Evolutionary conservation across 2,113 vertebrate species (phyloP).

Genomic region (Monopterus albus): DNA sequence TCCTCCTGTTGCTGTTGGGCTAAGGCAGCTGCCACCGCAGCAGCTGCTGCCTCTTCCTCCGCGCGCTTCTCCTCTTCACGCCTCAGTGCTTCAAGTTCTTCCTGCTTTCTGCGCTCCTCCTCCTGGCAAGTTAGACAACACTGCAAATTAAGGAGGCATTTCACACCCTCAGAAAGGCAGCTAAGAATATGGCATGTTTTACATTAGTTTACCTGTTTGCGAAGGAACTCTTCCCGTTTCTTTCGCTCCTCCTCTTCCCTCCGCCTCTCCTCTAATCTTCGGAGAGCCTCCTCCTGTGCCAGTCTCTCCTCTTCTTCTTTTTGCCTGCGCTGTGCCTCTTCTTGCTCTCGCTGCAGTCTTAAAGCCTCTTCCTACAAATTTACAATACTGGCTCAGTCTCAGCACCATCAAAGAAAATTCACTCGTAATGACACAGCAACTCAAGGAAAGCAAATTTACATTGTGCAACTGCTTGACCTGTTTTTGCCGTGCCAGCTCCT

Average conservation of each 20-base stretch:
- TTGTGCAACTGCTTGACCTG: slow-evolving; percentile 82
- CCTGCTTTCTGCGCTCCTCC: slow-evolving; percentile 91
- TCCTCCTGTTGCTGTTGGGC: slow-evolving; percentile 88
- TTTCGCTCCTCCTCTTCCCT: slow-evolving; percentile 93
- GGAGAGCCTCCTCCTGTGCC: slow-evolving; percentile 92
- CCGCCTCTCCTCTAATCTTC: slow-evolving; percentile 90
- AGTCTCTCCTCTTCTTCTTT: slow-evolving; percentile 93
- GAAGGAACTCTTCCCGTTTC: slow-evolving; percentile 91
- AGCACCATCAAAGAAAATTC: slow-evolving; percentile 5
- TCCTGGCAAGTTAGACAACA: slow-evolving; percentile 78
- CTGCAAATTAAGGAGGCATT: neutral
- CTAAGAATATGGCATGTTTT: neutral
- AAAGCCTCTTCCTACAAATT: slow-evolving; percentile 87
- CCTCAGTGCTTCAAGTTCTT: slow-evolving; percentile 89
- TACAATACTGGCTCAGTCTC: slow-evolving; percentile 16
- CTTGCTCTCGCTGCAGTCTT: slow-evolving; percentile 79
- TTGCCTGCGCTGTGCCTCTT: slow-evolving; percentile 87
- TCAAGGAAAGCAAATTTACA: neutral
- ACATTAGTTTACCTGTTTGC: slow-evolving; percentile 87
- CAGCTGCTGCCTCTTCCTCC: slow-evolving; percentile 86
- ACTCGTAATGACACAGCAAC: neutral
- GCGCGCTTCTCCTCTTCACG: slow-evolving; percentile 81
- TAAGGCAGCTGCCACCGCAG: slow-evolving; percentile 84
- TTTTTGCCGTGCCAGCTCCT: slow-evolving; percentile 92
- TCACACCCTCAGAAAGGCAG: neutral